phyloP scores from a whole-genome alignment of 2,888 invertebrate species.

The Ditula angustiorana region DNA sequence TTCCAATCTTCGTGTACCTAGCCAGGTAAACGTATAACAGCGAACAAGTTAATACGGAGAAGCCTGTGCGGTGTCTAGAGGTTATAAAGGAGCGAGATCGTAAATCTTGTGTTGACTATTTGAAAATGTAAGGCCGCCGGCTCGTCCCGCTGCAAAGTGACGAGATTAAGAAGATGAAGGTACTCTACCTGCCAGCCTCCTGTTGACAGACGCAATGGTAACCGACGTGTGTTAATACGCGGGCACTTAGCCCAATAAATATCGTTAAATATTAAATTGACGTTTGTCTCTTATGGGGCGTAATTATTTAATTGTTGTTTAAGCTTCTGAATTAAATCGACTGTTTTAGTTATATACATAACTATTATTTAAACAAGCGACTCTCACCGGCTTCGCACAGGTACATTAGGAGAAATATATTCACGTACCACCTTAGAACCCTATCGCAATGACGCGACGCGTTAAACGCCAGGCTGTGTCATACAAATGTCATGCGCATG shows the following conservation, averaged over 20 bases:
- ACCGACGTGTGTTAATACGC: constrained; percentile 21
- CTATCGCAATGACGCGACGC: no score
- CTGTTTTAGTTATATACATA: background rate
- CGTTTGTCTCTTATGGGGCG: constrained; percentile 15
- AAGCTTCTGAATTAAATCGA: background rate
- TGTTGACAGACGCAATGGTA: constrained; percentile 18
- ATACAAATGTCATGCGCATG: no score
- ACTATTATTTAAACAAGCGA: no score
- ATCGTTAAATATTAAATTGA: constrained; percentile 26
- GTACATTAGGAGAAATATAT: no score
- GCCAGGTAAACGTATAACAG: constrained; percentile 20
- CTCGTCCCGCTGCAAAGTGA: background rate
- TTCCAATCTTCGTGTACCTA: constrained; percentile 18
- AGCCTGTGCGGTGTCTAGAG: constrained; percentile 9
- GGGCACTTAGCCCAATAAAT: constrained; percentile 27
- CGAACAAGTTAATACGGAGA: constrained; percentile 22
- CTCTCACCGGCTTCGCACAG: no score
- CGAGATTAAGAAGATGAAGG: constrained; percentile 17
- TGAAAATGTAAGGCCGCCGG: constrained; percentile 26
- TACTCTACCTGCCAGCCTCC: constrained; percentile 10
- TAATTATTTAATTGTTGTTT: constrained; percentile 22
- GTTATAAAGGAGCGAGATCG: background rate
- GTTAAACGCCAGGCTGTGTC: no score
- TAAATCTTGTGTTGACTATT: constrained; percentile 28
- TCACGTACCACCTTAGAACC: no score